Percentiles rank a stretch among this genome's conserved stretches.
phyloP scores from a whole-genome alignment of 2,888 invertebrate genomes.

The Leptarthrus brevirostris region DNA sequence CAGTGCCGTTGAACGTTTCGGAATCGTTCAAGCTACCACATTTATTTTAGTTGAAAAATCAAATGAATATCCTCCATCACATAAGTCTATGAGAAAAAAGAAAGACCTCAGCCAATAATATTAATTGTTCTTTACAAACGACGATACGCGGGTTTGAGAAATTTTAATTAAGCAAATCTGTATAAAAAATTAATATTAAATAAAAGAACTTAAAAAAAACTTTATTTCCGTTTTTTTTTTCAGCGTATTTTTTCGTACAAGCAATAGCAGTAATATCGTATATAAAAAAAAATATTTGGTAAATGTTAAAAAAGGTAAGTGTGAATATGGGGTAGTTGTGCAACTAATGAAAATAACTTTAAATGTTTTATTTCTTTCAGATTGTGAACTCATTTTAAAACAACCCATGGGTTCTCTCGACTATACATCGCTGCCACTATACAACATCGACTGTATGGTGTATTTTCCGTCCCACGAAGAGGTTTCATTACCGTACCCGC shows the following conservation, averaged over 20 bases:
- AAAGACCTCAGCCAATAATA: too few species aligned
- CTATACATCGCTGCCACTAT: slow-evolving; percentile 61
- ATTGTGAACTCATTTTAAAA: slow-evolving; percentile 61
- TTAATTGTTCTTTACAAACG: too few species aligned
- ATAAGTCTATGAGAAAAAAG: too few species aligned
- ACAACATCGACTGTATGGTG: slow-evolving; percentile 61
- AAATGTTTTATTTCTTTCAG: slow-evolving; percentile 56
- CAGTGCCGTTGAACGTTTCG: too few species aligned
- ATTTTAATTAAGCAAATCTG: too few species aligned
- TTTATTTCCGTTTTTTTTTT: too few species aligned
- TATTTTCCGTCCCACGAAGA: slow-evolving; percentile 61
- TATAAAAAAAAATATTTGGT: slow-evolving; percentile 44
- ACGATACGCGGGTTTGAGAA: too few species aligned
- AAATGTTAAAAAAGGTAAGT: slow-evolving; percentile 59
- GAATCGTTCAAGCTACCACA: too few species aligned
- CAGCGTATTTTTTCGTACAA: slow-evolving; percentile 48
- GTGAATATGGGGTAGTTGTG: slow-evolving; percentile 8
- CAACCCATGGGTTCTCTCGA: slow-evolving; percentile 60
- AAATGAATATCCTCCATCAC: too few species aligned
- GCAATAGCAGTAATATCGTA: slow-evolving; percentile 51
- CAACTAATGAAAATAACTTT: background rate
- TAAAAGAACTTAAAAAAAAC: too few species aligned
- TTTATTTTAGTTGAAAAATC: too few species aligned
- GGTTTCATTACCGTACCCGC: slow-evolving; percentile 57
- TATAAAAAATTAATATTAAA: too few species aligned